Base-by-base conservation (phyloP, 1,140 invertebrate species). In the Tribolium madens region DNA sequence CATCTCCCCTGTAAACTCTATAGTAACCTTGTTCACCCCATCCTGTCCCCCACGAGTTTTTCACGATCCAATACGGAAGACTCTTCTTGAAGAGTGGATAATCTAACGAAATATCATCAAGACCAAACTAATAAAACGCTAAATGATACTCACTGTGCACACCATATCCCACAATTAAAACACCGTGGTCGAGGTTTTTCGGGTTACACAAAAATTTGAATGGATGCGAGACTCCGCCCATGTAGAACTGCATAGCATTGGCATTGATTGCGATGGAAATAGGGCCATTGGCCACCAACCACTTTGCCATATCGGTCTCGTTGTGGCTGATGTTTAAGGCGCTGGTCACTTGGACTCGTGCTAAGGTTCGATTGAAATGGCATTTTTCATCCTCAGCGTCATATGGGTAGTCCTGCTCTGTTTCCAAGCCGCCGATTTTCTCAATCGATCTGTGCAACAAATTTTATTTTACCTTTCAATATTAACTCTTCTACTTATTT, bases 181-280 rank as follows among this genome's bases (percentile, higher is more conserved):
- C 97, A 5, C 97, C 96, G 84, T 97, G 96, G 87, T 98, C 95
- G 12, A 97, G 86, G 86, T 91, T 91, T 0, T 89, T 88, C 0
- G 94, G 93, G 84, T 88, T 91, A 84, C 97, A 99, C 7, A 99
- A 87, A 78, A 96, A 91, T 81, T 93, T 94, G 88, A 91, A 95
- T 0, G 98, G 98, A 90, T 99, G 97, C 0, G 96, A 97, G 6
- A 99, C 92, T n/a, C 98, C 98, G 21, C 97, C 96, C 79, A 96
- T 89, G 85, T 99, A 99, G 87, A 99, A 98, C 89, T 98, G 96
- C 95, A 99, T 98, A 1, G 96, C 96, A 88, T 98, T 97, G 0
- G 98, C 98, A 87, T 99, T 99, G 69, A 99, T 95, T 13, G 94
- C 98, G 86, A 99, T 97, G 7, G 97, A 96, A 79, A 99, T 97